Percentiles rank a stretch among this genome's conserved stretches.
Evolutionary conservation across 2,797 vertebrate genomes (phyloP).

Genomic region (Melopsittacus undulatus): DNA sequence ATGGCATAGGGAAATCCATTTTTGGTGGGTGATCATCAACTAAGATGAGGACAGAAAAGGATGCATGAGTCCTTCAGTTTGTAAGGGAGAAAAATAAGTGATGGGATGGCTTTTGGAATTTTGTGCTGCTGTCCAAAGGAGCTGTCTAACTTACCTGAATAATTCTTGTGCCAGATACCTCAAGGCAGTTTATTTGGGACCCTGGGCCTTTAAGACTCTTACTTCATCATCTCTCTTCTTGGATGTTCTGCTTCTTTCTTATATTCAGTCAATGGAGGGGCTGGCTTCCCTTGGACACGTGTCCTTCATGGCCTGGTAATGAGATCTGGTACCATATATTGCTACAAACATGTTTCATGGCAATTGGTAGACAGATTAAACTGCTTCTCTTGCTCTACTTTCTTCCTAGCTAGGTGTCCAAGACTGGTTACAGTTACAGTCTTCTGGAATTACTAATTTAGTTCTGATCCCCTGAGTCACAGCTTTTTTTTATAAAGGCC

Average conservation of each 20-base stretch:
- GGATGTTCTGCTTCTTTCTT: not conserved
- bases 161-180: not conserved
- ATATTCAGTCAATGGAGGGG: not conserved
- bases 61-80: not conserved
- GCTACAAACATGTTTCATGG: not conserved
- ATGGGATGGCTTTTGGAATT: not conserved
- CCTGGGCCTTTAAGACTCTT: rapidly evolving
- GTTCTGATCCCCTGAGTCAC: not conserved
- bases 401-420: not conserved
- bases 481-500: not conserved
- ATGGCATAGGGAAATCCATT: not conserved
- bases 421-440: not conserved
- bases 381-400: not conserved
- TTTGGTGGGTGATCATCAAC: not conserved
- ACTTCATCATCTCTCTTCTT: not conserved
- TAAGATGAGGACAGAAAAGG: not conserved
- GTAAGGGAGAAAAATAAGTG: not conserved
- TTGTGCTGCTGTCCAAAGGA: not conserved
- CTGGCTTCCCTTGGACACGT: not conserved
- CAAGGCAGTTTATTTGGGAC: not conserved
- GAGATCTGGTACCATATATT: not conserved
- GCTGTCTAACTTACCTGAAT: not conserved
- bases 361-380: not conserved
- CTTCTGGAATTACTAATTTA: not conserved
- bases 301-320: not conserved